Percentiles rank a stretch among this genome's conserved stretches.
Conservation (phyloP, 2,113 vertebrate genomes). For the Herpailurus yagouaroundi region DNA sequence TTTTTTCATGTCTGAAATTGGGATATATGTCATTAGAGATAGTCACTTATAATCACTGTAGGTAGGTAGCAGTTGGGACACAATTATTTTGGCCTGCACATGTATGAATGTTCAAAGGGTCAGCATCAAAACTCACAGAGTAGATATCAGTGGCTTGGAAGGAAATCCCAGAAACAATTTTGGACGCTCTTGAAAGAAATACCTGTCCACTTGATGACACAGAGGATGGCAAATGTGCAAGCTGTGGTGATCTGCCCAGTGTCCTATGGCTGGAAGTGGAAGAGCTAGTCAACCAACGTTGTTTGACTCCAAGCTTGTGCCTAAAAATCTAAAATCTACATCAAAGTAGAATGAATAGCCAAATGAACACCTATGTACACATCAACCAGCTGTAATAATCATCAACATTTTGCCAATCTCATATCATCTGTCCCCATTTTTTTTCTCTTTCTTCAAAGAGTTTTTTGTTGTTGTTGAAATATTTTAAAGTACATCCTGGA, state of each 20-base stretch:
- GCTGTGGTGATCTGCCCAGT: background rate
- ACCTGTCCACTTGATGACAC: background rate
- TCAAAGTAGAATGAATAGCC: background rate
- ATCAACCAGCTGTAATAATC: background rate
- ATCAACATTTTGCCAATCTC: background rate
- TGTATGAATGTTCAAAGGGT: background rate
- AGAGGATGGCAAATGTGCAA: background rate
- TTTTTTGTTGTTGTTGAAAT: background rate
- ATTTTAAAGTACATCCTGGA: background rate
- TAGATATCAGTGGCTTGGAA: background rate
- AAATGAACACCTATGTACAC: background rate
- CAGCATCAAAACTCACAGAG: background rate
- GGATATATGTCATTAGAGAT: background rate
- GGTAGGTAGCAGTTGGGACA: background rate
- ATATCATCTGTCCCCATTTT: background rate
- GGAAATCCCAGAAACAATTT: background rate
- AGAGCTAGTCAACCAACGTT: background rate
- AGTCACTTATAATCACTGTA: background rate
- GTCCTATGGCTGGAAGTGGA: background rate
- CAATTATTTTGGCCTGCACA: background rate
- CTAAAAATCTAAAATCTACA: background rate
- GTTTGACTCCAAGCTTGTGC: background rate
- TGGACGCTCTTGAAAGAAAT: background rate
- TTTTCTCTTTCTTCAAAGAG: background rate
- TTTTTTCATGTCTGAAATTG: background rate